These are phyloP conservation scores for Macropus fuliginosus DNA, from an alignment of 2,797 vertebrate species.

Conservation along the genomic window DNA sequence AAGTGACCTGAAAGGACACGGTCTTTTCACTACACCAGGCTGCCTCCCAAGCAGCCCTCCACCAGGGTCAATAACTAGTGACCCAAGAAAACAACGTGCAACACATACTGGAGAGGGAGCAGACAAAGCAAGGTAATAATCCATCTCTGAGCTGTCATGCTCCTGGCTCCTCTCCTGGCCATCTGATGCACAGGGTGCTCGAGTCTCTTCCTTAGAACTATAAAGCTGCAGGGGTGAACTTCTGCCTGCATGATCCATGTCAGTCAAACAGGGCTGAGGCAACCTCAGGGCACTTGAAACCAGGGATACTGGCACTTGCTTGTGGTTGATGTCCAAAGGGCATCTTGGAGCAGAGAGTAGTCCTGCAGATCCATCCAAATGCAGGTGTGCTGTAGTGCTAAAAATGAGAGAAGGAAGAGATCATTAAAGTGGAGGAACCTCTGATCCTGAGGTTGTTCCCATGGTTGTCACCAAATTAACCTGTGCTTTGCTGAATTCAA, in stretches of 20 bases:
- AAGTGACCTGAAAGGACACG: neutral
- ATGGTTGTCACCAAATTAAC: constrained; percentile 42
- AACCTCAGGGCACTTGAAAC: neutral
- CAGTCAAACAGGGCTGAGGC: neutral
- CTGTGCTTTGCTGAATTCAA: constrained; percentile 84
- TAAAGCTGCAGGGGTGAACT: neutral
- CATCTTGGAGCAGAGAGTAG: fast-evolving
- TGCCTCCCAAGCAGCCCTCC: neutral
- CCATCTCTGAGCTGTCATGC: neutral
- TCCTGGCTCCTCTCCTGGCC: neutral
- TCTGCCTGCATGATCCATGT: neutral
- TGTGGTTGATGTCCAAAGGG: fast-evolving
- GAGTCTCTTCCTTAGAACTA: neutral
- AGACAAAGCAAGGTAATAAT: neutral
- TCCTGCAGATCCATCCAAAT: fast-evolving
- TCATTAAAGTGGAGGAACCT: constrained; percentile 18
- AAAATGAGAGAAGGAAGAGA: neutral
- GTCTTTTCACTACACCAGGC: neutral
- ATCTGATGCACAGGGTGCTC: fast-evolving
- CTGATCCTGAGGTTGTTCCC: neutral
- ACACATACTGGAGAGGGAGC: neutral
- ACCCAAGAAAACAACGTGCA: neutral
- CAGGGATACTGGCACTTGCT: neutral
- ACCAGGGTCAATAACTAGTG: neutral
- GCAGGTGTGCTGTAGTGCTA: neutral